Evolutionary conservation across 2,888 invertebrate genomes (phyloP).

Genomic region (Pristionchus arcanus): DNA sequence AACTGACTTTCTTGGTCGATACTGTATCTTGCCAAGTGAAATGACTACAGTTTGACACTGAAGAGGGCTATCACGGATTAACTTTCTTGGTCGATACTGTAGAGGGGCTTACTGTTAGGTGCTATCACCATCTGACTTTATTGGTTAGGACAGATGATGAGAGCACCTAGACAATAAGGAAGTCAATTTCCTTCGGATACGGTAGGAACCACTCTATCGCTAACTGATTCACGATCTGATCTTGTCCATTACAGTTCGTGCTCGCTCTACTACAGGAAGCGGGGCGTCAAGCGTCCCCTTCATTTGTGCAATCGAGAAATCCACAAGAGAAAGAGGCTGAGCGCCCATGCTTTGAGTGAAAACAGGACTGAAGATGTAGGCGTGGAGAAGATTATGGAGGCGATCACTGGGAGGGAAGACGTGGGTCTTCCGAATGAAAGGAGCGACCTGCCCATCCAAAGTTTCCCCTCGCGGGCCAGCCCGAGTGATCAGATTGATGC

Average conservation of each 20-base stretch:
- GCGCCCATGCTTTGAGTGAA: neutral
- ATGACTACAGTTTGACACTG: neutral
- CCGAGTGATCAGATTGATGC: too few species aligned
- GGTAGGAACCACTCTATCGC: neutral
- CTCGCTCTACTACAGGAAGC: slow-evolving; percentile 10
- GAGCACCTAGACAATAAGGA: neutral
- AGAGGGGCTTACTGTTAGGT: too few species aligned
- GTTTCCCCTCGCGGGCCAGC: too few species aligned
- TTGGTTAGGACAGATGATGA: neutral
- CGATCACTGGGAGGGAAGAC: too few species aligned
- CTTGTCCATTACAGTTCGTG: neutral
- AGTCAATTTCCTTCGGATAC: neutral
- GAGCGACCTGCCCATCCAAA: too few species aligned
- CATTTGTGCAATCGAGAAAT: neutral
- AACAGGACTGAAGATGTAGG: neutral
- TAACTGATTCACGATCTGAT: neutral
- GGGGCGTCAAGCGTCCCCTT: neutral
- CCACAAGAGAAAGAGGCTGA: slow-evolving; percentile 11
- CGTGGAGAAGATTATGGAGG: too few species aligned
- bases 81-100: too few species aligned
- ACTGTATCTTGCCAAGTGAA: too few species aligned
- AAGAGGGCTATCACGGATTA: neutral
- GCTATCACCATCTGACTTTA: neutral
- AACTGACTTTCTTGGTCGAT: slow-evolving; percentile 18
- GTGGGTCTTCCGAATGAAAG: too few species aligned